A percentile compares a stretch with the other conserved stretches of the same genome.
These are phyloP conservation scores for Corydoras sp. DNA, from an alignment of 2,113 vertebrate genomes.

Conservation along the genomic window DNA sequence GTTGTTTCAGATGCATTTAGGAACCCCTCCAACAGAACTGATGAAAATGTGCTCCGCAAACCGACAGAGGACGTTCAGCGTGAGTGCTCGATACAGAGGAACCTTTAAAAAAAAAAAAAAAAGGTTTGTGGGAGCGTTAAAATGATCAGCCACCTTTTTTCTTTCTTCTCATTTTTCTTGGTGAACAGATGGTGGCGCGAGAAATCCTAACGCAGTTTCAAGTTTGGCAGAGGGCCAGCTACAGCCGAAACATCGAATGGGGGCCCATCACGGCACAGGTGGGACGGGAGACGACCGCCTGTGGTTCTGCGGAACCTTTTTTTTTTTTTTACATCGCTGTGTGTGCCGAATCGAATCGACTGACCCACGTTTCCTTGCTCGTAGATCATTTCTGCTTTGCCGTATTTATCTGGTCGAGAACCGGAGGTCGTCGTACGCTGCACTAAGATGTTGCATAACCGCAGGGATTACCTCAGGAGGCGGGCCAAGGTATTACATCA, in stretches of 20 bases:
- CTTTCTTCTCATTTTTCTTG: neutral
- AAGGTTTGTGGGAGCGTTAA: no score
- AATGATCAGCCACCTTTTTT: no score
- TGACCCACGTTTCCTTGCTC: neutral
- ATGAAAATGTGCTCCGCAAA: slow-evolving; percentile 19
- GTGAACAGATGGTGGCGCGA: slow-evolving; percentile 42
- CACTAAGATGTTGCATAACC: slow-evolving; percentile 49
- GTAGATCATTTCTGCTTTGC: slow-evolving; percentile 46
- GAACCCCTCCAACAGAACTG: slow-evolving; percentile 19
- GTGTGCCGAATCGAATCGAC: no score
- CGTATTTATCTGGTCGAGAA: slow-evolving; percentile 42
- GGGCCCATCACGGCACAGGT: slow-evolving; percentile 47
- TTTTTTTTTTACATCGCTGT: neutral
- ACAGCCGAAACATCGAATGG: slow-evolving; percentile 50
- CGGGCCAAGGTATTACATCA: slow-evolving; percentile 39
- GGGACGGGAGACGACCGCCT: neutral
- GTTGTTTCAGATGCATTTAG: slow-evolving; percentile 10
- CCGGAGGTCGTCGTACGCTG: slow-evolving; percentile 45
- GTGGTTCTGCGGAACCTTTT: no score
- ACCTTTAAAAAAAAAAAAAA: no score
- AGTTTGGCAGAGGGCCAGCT: slow-evolving; percentile 47
- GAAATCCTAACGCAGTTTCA: slow-evolving; percentile 46
- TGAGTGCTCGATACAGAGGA: slow-evolving; percentile 21
- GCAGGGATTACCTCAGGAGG: slow-evolving; percentile 46
- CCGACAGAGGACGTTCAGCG: slow-evolving; percentile 45